These are phyloP conservation scores for Telenomus remus DNA, from an alignment of 1,140 invertebrate genomes.

Conservation along the genomic window DNA sequence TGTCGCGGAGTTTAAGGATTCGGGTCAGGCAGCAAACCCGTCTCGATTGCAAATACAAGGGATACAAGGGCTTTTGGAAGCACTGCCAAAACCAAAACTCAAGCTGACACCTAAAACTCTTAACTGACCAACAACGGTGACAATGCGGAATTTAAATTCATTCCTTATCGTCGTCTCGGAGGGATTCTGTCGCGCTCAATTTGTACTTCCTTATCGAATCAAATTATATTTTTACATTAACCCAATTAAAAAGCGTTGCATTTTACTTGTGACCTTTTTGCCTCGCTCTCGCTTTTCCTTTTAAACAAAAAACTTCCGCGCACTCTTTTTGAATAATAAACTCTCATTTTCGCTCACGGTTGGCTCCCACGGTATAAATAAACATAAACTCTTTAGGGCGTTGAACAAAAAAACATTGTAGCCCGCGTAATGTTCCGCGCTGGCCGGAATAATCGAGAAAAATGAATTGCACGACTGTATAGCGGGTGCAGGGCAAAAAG, in stretches of 20 bases:
- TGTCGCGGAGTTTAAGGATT: slow-evolving; percentile 68
- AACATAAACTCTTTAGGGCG: neutral
- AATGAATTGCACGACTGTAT: slow-evolving; percentile 42
- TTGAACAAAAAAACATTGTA: neutral
- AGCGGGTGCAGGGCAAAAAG: slow-evolving; percentile 24
- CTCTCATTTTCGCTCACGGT: neutral
- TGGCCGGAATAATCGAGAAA: slow-evolving; percentile 30
- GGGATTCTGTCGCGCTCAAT: slow-evolving; percentile 24
- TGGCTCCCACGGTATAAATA: no score
- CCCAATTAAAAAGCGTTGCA: neutral
- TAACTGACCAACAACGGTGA: slow-evolving; percentile 47
- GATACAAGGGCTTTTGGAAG: slow-evolving; percentile 66
- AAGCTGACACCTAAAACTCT: slow-evolving; percentile 57
- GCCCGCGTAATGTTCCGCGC: slow-evolving; percentile 10
- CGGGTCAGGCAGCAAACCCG: slow-evolving; percentile 70
- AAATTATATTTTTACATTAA: slow-evolving; percentile 3
- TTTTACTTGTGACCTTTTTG: slow-evolving; percentile 7
- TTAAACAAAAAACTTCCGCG: no score
- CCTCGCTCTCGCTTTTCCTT: no score
- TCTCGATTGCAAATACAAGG: slow-evolving; percentile 71
- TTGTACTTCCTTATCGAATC: slow-evolving; percentile 40
- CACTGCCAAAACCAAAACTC: slow-evolving; percentile 68
- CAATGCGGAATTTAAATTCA: slow-evolving; percentile 68
- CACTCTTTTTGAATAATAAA: slow-evolving; percentile 5
- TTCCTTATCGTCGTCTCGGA: slow-evolving; percentile 25